Conservation (phyloP, 2,797 vertebrate genomes). For the Loris lydekkerianus region DNA sequence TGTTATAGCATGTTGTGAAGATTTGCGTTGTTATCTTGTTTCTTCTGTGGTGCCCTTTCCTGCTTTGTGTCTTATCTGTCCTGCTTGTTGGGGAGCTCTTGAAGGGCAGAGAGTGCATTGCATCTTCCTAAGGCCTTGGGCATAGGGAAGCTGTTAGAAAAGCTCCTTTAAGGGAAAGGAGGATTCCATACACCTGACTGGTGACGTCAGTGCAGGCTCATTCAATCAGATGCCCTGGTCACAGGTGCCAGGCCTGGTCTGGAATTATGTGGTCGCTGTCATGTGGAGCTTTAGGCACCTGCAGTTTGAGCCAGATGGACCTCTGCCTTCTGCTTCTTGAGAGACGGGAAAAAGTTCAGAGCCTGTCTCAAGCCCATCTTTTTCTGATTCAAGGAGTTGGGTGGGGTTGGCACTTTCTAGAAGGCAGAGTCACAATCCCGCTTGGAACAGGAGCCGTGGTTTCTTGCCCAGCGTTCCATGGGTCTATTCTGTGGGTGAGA, state of each 20-base stretch:
- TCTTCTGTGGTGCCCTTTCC: background rate
- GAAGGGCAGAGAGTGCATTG: background rate
- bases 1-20: background rate
- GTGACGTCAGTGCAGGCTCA: background rate
- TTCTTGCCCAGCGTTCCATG: background rate
- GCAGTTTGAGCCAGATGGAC: fast-evolving
- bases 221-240: background rate
- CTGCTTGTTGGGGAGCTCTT: background rate
- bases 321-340: background rate
- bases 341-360: background rate
- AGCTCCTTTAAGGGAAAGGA: background rate
- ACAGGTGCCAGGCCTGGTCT: background rate
- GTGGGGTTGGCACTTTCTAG: background rate
- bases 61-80: background rate
- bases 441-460: background rate
- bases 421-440: background rate
- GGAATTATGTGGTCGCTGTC: background rate
- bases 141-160: background rate
- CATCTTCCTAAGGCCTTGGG: background rate
- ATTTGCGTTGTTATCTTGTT: background rate
- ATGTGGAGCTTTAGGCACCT: background rate
- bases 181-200: background rate
- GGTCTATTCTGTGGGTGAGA: background rate
- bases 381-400: background rate
- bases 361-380: background rate